Percentiles rank a stretch among this genome's conserved stretches.
Conservation (phyloP, 2,113 vertebrate species). For the Nyctereutes procyonoides region DNA sequence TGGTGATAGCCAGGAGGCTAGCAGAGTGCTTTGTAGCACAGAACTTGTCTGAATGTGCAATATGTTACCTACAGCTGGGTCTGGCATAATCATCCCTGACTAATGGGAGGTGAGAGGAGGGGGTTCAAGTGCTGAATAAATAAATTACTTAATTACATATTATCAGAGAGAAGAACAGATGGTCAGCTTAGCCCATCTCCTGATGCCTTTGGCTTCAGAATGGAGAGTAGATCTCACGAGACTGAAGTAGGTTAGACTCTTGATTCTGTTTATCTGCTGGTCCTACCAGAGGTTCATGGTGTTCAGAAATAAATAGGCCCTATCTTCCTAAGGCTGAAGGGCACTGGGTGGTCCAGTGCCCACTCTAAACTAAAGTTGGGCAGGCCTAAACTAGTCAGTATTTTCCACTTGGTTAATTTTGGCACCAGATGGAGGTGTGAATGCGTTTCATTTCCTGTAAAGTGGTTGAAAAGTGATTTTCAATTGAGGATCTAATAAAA, state of each 20-base stretch:
- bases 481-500: conserved; percentile 72
- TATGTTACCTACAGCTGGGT: conserved; percentile 83
- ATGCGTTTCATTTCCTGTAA: conserved; percentile 61
- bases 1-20: conserved; percentile 76
- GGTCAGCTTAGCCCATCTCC: conserved; percentile 82
- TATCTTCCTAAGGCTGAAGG: neutral
- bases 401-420: conserved; percentile 65
- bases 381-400: neutral
- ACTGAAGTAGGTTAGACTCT: conserved; percentile 35
- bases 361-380: conserved; percentile 14
- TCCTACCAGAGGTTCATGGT: neutral
- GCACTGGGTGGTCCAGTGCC: neutral
- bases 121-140: conserved; percentile 84
- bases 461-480: conserved; percentile 70
- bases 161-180: conserved; percentile 85
- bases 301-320: conserved; percentile 33
- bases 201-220: conserved; percentile 74
- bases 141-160: conserved; percentile 86
- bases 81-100: conserved; percentile 83
- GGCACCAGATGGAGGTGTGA: conserved; percentile 58
- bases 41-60: conserved; percentile 68
- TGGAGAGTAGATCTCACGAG: conserved; percentile 48
- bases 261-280: conserved; percentile 39
- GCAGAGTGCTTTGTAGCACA: conserved; percentile 69
- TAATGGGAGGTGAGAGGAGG: conserved; percentile 80